phyloP scores from a whole-genome alignment of 2,888 invertebrate species.

The Thymelicus lineola region DNA sequence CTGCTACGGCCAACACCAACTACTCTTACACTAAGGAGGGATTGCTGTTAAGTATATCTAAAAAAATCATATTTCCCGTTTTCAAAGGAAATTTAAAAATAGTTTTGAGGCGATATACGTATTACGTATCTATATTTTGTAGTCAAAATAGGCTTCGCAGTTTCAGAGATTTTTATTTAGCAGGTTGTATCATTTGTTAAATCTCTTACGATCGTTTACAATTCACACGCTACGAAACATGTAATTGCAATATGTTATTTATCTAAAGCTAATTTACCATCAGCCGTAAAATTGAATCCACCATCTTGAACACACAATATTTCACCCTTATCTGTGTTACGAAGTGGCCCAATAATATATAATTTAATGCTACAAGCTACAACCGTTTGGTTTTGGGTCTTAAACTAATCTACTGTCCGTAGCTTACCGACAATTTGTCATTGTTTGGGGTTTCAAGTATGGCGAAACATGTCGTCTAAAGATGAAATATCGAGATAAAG shows the following conservation, averaged over 20 bases:
- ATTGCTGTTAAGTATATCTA: too few species aligned
- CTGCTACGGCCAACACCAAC: too few species aligned
- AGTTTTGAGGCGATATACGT: too few species aligned
- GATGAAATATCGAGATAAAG: background rate
- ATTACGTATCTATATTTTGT: too few species aligned
- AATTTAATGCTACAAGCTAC: conserved; percentile 23
- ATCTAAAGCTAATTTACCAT: conserved; percentile 23
- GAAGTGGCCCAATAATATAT: conserved; percentile 26
- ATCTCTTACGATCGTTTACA: background rate
- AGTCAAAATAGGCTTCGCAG: too few species aligned
- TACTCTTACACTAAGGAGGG: too few species aligned
- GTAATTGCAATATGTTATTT: conserved; percentile 23
- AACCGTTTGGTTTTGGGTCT: conserved; percentile 6
- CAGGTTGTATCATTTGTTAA: background rate
- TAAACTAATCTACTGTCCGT: conserved; percentile 5
- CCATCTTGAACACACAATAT: conserved; percentile 19
- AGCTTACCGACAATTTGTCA: conserved; percentile 6
- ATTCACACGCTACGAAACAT: conserved; percentile 1
- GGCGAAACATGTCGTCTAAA: background rate
- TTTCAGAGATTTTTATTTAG: too few species aligned
- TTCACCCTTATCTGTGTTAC: conserved; percentile 30
- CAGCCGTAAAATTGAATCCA: conserved; percentile 30
- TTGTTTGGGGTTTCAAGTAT: background rate
- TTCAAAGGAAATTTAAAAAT: too few species aligned
- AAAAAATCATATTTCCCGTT: too few species aligned